Evolutionary conservation across 2,113 vertebrate species (phyloP).

Genomic region (Thryonomys swinderianus): DNA sequence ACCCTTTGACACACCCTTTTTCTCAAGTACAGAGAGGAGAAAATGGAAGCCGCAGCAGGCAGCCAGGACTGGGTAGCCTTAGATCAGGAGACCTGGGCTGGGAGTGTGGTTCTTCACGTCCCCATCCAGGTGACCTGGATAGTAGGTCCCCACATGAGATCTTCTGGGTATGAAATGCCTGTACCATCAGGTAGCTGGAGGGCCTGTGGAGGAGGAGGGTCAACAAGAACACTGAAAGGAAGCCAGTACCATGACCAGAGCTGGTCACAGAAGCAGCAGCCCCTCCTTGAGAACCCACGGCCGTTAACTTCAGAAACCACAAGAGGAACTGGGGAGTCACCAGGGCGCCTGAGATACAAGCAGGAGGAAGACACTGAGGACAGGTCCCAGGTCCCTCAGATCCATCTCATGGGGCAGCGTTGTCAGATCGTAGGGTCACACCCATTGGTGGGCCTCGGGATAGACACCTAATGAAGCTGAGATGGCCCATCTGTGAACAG

Average conservation of each 20-base stretch:
- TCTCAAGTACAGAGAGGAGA: not conserved
- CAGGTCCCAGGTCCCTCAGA: rapidly evolving
- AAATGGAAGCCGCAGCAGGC: not conserved
- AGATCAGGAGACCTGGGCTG: not conserved
- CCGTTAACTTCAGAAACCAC: not conserved
- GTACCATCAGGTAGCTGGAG: not conserved
- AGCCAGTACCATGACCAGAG: not conserved
- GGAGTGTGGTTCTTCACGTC: not conserved
- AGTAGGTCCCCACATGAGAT: not conserved
- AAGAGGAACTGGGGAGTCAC: not conserved
- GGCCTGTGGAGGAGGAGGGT: not conserved
- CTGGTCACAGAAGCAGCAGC: not conserved
- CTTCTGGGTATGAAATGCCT: not conserved
- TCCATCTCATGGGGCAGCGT: not conserved
- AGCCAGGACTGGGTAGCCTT: not conserved
- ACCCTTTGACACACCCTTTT: not conserved
- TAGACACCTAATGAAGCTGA: not conserved
- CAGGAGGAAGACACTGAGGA: not conserved
- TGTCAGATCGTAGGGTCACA: not conserved
- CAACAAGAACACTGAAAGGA: not conserved
- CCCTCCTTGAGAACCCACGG: not conserved
- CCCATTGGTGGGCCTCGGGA: not conserved
- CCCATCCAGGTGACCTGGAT: not conserved
- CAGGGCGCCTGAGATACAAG: not conserved
- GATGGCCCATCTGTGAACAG: not conserved